Evolutionary conservation across 1,140 invertebrate species (phyloP), one percentile per base, ranked within the genome.

Genomic region (Ganaspis sp.): DNA sequence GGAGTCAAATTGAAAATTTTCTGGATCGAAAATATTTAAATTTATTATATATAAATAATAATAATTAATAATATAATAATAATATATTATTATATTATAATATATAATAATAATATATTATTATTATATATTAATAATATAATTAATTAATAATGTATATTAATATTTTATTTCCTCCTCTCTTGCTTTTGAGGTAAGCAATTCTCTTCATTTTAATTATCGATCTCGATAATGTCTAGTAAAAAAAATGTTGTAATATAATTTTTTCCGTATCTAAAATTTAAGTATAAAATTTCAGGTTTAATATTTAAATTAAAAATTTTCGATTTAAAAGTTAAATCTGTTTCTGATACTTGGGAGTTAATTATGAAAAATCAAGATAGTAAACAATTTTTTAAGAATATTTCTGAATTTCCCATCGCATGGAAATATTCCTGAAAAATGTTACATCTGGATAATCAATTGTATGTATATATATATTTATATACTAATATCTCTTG

Each of bases 391-490:
- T 17, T 4, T 45, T 45, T 49, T 49, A 49, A 5, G 17, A 49
- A 49, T 49, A 17, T 49, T 45, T 45, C 45, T 49, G n/a, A 45
- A 49, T 17, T 49, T 49, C 17, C 4, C n/a, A 49, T 17, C 15
- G 6, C 4, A 49, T 17, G 5, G 45, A n/a, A 49, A 49, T 49
- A 49, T 49, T 49, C 17, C 1, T 49, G 17, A 49, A 49, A 17
- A 15, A 49, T 49, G 8, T 17, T 49, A 5, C 2, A 17, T 49
- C 45, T 49, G 17, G 45, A 34, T 29, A 64, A 64, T n/a, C 58
- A 29, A 64, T 64, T 64, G 58, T 64, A 64, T 64, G 23, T 64
- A 64, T 15, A 29, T 29, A 26, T 64, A 64, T 64, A 64, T 29
- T 11, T 12, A 64, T 17, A 40, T 11, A 40, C 8, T 17, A 17